Evolutionary conservation across 2,113 vertebrate species (phyloP).

Genomic region (Erythrocercus mccallii): DNA sequence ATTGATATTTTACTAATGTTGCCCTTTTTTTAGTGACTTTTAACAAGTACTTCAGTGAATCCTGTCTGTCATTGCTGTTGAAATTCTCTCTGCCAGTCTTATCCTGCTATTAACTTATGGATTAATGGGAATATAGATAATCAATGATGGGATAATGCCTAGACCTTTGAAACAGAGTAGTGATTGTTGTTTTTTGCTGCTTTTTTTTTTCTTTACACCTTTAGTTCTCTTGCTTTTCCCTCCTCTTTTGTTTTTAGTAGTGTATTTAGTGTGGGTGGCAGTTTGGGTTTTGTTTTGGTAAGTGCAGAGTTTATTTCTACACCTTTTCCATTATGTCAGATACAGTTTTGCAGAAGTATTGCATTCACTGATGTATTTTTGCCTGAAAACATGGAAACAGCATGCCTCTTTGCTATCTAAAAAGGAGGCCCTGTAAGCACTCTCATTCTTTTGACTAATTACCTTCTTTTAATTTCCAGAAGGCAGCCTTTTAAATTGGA

Average conservation of each 20-base stretch:
- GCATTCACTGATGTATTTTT: background rate
- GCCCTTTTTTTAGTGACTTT: background rate
- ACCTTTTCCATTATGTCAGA: background rate
- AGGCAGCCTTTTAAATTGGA: background rate
- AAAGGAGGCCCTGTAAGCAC: background rate
- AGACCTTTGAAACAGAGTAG: background rate
- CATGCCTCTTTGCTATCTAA: background rate
- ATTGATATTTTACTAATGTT: background rate
- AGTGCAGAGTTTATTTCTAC: background rate
- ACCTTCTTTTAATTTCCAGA: background rate
- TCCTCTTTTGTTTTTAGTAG: background rate
- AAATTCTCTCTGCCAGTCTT: background rate
- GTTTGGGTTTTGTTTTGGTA: background rate
- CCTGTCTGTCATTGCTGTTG: fast-evolving
- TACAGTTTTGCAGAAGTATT: background rate
- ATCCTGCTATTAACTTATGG: background rate
- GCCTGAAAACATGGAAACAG: background rate
- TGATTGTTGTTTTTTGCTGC: background rate
- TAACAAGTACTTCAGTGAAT: background rate
- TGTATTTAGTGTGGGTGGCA: background rate
- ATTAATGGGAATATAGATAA: background rate
- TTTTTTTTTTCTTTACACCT: background rate
- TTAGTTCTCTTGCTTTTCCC: background rate
- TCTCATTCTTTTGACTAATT: background rate
- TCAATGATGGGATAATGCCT: background rate